Evolutionary conservation across 2,888 invertebrate species (phyloP).

Genomic region (Endomychus coccineus): DNA sequence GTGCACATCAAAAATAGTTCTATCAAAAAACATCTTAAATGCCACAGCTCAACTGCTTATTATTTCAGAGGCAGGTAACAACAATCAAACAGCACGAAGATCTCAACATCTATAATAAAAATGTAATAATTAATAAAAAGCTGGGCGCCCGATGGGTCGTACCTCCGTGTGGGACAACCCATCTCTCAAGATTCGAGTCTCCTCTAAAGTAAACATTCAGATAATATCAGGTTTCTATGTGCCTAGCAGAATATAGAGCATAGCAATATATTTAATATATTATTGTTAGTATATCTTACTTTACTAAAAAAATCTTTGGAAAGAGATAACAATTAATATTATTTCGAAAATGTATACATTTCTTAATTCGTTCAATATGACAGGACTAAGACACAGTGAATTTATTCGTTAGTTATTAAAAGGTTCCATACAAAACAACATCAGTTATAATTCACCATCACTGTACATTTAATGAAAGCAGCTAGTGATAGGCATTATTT

Average conservation of each 20-base stretch:
- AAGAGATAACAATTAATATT: slow-evolving; percentile 45
- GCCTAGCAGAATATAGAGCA: slow-evolving; percentile 11
- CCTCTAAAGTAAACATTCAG: slow-evolving; percentile 7
- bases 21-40: slow-evolving; percentile 39
- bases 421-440: slow-evolving; percentile 16
- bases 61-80: slow-evolving; percentile 38
- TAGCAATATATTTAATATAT: slow-evolving; percentile 13
- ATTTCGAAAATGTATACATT: slow-evolving; percentile 44
- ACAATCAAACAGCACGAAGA: slow-evolving; percentile 34
- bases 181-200: slow-evolving; percentile 9
- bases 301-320: slow-evolving; percentile 43
- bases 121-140: slow-evolving; percentile 28
- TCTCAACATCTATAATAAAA: slow-evolving; percentile 37
- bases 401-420: slow-evolving; percentile 39
- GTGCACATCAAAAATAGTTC: slow-evolving; percentile 40
- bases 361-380: slow-evolving; percentile 46
- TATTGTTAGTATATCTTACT: slow-evolving; percentile 28
- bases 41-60: slow-evolving; percentile 40
- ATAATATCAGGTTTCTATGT: slow-evolving; percentile 6
- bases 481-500: no score
- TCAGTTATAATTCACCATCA: no score
- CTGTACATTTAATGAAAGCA: no score
- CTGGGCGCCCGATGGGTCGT: slow-evolving; percentile 9
- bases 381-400: slow-evolving; percentile 47
- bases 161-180: slow-evolving; percentile 2